Conservation (phyloP, 2,888 invertebrate species). For the Patella pellucida region DNA sequence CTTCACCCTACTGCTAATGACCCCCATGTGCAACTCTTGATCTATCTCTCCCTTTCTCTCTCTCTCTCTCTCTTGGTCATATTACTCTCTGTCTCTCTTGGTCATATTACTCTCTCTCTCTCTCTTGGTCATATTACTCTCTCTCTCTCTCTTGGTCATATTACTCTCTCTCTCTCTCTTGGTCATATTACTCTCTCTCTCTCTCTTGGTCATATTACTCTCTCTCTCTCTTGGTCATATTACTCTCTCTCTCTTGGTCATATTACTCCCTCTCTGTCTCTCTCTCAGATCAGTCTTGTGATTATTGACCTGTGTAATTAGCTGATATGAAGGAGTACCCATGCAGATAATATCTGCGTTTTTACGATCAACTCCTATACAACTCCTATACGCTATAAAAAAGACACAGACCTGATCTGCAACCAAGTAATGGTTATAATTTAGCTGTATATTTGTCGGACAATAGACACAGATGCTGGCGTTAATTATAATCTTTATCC, state of each 20-base stretch:
- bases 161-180: slow-evolving; percentile 13
- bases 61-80: slow-evolving; percentile 8
- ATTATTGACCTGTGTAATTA: neutral
- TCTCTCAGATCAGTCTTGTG: neutral
- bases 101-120: slow-evolving; percentile 5
- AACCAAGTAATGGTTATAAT: too few relatives aligned
- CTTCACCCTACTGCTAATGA: too few relatives aligned
- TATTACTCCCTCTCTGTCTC: slow-evolving; percentile 14
- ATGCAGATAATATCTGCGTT: neutral
- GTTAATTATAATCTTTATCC: too few relatives aligned
- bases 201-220: neutral
- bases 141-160: too few relatives aligned
- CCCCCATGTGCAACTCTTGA: neutral
- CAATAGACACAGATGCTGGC: too few relatives aligned
- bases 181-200: too few relatives aligned
- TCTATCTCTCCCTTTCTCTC: slow-evolving; percentile 13
- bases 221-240: slow-evolving; percentile 13
- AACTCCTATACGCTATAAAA: too few relatives aligned
- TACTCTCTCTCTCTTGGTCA: too few relatives aligned
- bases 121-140: too few relatives aligned
- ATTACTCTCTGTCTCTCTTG: slow-evolving; percentile 16
- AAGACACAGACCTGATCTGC: too few relatives aligned
- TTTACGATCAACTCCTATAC: too few relatives aligned
- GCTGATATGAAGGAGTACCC: neutral
- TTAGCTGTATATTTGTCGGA: too few relatives aligned